Evolutionary conservation across 2,113 vertebrate genomes (phyloP), one percentile per base, ranked within the genome.

Genomic region (Cyprinodon brontotheroides): DNA sequence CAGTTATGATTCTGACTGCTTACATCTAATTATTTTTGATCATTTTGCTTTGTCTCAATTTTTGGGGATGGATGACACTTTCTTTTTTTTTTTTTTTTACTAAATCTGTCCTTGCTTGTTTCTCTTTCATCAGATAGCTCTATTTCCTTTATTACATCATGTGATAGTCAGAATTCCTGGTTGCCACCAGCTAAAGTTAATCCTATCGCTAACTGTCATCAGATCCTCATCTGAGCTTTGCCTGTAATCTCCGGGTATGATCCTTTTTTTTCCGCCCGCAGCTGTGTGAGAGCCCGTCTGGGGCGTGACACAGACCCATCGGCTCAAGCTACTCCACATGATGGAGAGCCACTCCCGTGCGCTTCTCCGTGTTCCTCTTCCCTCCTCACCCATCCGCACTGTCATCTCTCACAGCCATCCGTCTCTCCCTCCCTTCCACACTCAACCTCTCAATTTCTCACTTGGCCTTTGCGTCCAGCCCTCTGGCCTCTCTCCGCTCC

Each of bases 401-500:
- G 73, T 70, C 78, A 37, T 81, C 69, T 72, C 61, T 70, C 38
- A 7, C 66, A 10, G 65, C 82, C 79, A 77, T 87, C 82, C 72
- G 72, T 84, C 79, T 74, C 48, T 65, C 39, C 62, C 37, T 45
- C 61, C 65, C 6, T 66, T 68, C 78, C 64, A 48, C 62, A 70
- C 65, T 79, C 77, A 80, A 80, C 75, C 84, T 86, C 88, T 89
- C 84, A 82, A 79, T 87, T 87, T 86, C 73, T 87, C 84, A 87
- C 78, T 88, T 92, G 86, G 84, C 87, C 87, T 92, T 89, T 84
- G 75, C 48, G 39, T 81, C 72, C 75, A 69, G 64, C 78, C 79
- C 83, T 79, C 69, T 85, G 83, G 73, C 84, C 75, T 67, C 80
- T 72, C 72, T 72, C 61, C 59, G 57, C 72, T 68, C 61, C 65